Conservation (phyloP, 1,140 invertebrate genomes). For the Cydia splendana region DNA sequence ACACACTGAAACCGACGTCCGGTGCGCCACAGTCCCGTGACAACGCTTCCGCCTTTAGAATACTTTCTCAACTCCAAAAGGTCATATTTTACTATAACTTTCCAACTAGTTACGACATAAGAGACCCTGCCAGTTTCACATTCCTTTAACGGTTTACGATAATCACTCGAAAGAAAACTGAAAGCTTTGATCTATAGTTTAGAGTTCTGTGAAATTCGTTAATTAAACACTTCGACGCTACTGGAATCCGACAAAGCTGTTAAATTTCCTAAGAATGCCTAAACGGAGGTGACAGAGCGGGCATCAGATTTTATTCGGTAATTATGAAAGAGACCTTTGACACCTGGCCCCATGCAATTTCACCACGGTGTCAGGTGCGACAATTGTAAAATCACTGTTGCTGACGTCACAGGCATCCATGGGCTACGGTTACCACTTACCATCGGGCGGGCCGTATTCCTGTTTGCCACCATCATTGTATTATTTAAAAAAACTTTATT, state of each 20-base stretch:
- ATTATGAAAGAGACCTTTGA: conserved; percentile 4
- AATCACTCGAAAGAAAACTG: conserved; percentile 54
- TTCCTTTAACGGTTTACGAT: conserved; percentile 52
- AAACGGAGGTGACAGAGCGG: neutral
- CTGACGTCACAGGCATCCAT: too few relatives aligned
- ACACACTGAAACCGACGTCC: conserved; percentile 52
- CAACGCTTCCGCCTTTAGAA: conserved; percentile 54
- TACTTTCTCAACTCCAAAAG: neutral
- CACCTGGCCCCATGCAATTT: too few relatives aligned
- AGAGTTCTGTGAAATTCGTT: conserved; percentile 26
- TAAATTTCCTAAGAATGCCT: neutral
- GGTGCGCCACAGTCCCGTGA: conserved; percentile 49
- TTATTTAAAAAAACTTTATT: too few relatives aligned
- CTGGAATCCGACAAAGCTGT: neutral
- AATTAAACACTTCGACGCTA: conserved; percentile 26
- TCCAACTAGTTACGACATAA: neutral
- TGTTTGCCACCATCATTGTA: too few relatives aligned
- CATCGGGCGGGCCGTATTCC: too few relatives aligned
- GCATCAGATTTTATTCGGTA: neutral
- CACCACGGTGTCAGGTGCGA: too few relatives aligned
- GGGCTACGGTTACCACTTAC: too few relatives aligned
- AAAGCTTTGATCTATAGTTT: conserved; percentile 54
- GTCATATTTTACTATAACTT: neutral
- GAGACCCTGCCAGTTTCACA: conserved; percentile 45
- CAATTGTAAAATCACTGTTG: too few relatives aligned